phyloP scores from a whole-genome alignment of 2,797 vertebrate genomes.

The Pseudopleuronectes americanus region DNA sequence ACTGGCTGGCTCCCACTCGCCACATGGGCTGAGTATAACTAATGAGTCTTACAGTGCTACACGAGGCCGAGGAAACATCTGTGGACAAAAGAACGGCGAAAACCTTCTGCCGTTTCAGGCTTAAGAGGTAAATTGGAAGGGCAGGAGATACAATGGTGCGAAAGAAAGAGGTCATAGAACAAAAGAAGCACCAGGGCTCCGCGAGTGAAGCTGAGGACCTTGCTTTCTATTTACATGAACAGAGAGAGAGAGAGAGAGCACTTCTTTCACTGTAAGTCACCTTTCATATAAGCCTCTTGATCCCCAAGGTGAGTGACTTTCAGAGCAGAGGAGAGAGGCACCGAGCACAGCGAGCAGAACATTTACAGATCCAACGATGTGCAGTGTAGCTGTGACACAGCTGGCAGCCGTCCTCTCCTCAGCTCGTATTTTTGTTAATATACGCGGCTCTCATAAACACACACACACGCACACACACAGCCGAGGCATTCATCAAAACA shows the following conservation, averaged over 20 bases:
- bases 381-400: slow-evolving; percentile 32
- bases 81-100: slow-evolving; percentile 30
- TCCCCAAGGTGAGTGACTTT: slow-evolving; percentile 65
- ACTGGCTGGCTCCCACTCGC: slow-evolving; percentile 59
- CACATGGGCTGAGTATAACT: slow-evolving; percentile 60
- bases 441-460: slow-evolving; percentile 25
- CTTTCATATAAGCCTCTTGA: slow-evolving; percentile 64
- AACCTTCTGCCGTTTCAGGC: slow-evolving; percentile 40
- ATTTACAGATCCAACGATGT: slow-evolving; percentile 56
- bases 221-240: slow-evolving; percentile 43
- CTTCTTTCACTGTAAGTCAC: slow-evolving; percentile 55
- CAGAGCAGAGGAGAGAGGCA: slow-evolving; percentile 20
- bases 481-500: slow-evolving; percentile 52
- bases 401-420: slow-evolving; percentile 51
- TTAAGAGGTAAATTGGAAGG: slow-evolving; percentile 44
- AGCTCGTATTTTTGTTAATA: slow-evolving; percentile 41
- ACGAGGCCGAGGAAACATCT: slow-evolving; percentile 57
- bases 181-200: not conserved
- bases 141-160: slow-evolving; percentile 1
- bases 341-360: slow-evolving; percentile 25
- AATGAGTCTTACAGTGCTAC: slow-evolving; percentile 71
- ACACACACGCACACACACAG: slow-evolving; percentile 15
- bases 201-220: slow-evolving; percentile 36
- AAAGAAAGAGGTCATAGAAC: slow-evolving; percentile 46
- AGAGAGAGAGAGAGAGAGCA: slow-evolving; percentile 8